Percentiles rank a stretch among this genome's conserved stretches.
Conservation (phyloP, 2,888 invertebrate genomes). For the Nomada ferruginata region DNA sequence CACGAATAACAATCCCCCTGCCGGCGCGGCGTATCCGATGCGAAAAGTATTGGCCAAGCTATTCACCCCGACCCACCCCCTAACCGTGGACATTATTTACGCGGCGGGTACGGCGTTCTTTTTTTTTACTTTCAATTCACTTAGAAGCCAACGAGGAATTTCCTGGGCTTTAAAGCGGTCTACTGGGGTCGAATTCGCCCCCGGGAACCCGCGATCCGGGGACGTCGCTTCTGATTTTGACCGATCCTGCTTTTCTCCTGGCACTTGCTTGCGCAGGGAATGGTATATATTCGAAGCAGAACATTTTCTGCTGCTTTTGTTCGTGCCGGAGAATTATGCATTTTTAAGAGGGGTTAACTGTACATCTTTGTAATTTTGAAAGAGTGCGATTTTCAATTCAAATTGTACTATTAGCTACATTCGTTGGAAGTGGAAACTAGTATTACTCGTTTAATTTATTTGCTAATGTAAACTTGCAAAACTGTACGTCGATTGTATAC, state of each 20-base stretch:
- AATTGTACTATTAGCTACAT: no score
- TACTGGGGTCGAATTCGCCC: slow-evolving; percentile 27
- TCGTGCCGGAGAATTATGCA: slow-evolving; percentile 4
- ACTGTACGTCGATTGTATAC: no score
- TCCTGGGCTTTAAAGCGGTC: slow-evolving; percentile 63
- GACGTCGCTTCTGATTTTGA: slow-evolving; percentile 62
- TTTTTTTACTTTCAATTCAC: slow-evolving; percentile 80
- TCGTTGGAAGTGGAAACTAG: no score
- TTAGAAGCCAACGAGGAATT: slow-evolving; percentile 73
- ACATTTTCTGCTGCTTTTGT: no score
- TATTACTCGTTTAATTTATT: no score
- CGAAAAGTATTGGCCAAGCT: slow-evolving; percentile 77
- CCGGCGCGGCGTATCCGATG: slow-evolving; percentile 39
- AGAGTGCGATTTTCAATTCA: no score
- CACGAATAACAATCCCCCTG: slow-evolving; percentile 81
- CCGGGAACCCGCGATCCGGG: slow-evolving; percentile 42
- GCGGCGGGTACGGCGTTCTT: slow-evolving; percentile 41
- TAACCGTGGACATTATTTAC: slow-evolving; percentile 71
- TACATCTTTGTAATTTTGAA: no score
- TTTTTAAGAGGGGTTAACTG: no score
- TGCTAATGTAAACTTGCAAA: no score
- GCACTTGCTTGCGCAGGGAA: no score
- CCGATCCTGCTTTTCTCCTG: slow-evolving; percentile 14
- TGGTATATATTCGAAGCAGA: no score
- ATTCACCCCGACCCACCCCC: slow-evolving; percentile 45